Conservation (phyloP, 1,140 invertebrate genomes). For the Nylanderia fulva region DNA sequence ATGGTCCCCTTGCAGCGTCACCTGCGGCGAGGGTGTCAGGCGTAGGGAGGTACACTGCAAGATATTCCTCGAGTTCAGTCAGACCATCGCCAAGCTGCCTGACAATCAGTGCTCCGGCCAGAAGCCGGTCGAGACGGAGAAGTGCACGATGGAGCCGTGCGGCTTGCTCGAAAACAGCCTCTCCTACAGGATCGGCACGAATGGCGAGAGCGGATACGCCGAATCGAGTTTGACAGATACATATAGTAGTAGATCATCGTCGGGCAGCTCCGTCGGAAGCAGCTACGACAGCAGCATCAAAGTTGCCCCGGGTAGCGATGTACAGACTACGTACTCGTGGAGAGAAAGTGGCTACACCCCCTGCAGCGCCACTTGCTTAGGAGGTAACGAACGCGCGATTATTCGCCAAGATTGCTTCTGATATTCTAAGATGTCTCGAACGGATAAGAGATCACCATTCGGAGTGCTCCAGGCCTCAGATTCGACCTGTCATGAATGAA, state of each 20-base stretch:
- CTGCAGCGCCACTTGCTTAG: slow-evolving; percentile 97
- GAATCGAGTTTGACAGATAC: slow-evolving; percentile 88
- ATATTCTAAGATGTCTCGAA: not conserved
- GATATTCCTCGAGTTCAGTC: slow-evolving; percentile 96
- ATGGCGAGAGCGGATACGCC: slow-evolving; percentile 84
- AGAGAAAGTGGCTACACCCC: slow-evolving; percentile 94
- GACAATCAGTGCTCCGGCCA: slow-evolving; percentile 95
- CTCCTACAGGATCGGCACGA: slow-evolving; percentile 84
- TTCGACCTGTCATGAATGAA: slow-evolving; percentile 5
- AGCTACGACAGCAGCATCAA: slow-evolving; percentile 86
- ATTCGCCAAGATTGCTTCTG: slow-evolving; percentile 37
- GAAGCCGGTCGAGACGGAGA: slow-evolving; percentile 92
- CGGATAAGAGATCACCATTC: not conserved
- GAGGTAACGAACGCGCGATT: slow-evolving; percentile 87
- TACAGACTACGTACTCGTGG: slow-evolving; percentile 92
- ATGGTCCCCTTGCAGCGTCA: slow-evolving; percentile 95
- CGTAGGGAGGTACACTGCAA: slow-evolving; percentile 95
- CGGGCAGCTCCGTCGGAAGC: slow-evolving; percentile 52
- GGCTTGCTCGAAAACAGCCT: slow-evolving; percentile 79
- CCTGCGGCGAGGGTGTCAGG: slow-evolving; percentile 95
- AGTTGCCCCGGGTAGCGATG: slow-evolving; percentile 85
- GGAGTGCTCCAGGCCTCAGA: not conserved
- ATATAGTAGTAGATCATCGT: slow-evolving; percentile 85
- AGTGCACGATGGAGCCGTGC: slow-evolving; percentile 92
- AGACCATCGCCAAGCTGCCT: slow-evolving; percentile 93